Evolutionary conservation across 2,888 invertebrate species (phyloP), one percentile per base, ranked within the genome.

Genomic region (Sycophila texana): DNA sequence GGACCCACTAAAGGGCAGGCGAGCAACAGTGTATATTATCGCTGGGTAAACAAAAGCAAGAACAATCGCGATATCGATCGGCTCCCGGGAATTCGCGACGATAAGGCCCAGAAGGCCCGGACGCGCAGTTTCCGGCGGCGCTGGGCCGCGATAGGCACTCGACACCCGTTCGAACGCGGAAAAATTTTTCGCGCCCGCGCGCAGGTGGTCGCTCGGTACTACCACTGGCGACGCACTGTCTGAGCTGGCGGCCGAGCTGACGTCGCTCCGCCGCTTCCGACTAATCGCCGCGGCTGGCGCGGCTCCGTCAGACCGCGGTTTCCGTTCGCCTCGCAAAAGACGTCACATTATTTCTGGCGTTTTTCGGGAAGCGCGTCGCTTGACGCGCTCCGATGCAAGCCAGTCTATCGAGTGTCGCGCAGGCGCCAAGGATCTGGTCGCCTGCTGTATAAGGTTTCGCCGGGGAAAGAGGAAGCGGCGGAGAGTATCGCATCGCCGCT

Each of bases 151-250:
- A n/a, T n/a, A 4, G 75, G 18, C 13, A 75, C 75, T 53, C 61
- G 75, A 75, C 16, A 75, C 75, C 75, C 55, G 65, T 22, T 53
- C 20, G 14, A 47, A 60, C 12, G 51, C 26, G 51, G 22, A 26
- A 14, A 61, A 63, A 22, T 22, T 74, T 63, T 63, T 74, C 20
- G 74, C 49, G 26, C 7, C 7, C n/a, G 10, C 30, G 61, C n/a
- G 22, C 53, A 53, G 53, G 53, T 53, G 14, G 53, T 16, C 14
- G 53, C n/a, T 16, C 53, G n/a, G 53, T 16, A 5, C 53, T 39
- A 16, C 14, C n/a, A 16, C 61, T 63, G 79, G 79, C 79, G 79
- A 74, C 79, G 71, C 53, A 79, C 79, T 74, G 79, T 81, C 81
- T 76, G 77, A 61, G 77, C 77, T 77, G 61, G 22, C 73, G 68